phyloP scores from a whole-genome alignment of 2,113 vertebrate genomes.

The Actinemys pallida region DNA sequence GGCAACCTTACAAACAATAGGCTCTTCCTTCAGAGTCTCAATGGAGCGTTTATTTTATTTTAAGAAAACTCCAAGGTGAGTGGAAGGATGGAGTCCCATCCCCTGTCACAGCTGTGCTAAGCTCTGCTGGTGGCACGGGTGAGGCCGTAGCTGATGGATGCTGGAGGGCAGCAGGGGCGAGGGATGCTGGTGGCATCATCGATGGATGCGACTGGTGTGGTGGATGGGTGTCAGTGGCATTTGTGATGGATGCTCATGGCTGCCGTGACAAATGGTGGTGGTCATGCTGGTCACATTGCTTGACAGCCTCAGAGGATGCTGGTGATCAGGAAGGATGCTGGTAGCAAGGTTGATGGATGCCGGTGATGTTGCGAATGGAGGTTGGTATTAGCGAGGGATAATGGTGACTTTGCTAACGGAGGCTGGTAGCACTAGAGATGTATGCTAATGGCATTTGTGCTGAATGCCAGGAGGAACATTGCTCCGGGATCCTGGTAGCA shows the following conservation, averaged over 20 bases:
- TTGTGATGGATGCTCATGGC: neutral
- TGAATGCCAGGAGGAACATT: too few relatives aligned
- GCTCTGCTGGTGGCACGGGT: neutral
- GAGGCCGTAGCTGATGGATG: neutral
- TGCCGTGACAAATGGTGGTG: neutral
- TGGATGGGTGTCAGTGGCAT: neutral
- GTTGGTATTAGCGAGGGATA: neutral
- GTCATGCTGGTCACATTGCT: neutral
- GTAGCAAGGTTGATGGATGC: neutral
- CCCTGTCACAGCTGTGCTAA: neutral
- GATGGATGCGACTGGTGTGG: neutral
- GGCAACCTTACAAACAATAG: constrained; percentile 31
- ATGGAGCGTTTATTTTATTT: constrained; percentile 41
- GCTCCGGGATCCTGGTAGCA: too few relatives aligned
- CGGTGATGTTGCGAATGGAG: neutral
- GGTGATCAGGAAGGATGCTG: neutral
- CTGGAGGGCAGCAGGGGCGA: neutral
- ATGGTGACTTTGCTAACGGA: neutral
- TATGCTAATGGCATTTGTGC: too few relatives aligned
- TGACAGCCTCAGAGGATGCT: neutral
- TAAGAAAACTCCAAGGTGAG: constrained; percentile 51
- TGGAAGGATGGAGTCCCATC: neutral
- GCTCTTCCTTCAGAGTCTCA: constrained; percentile 25
- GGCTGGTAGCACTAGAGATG: neutral
- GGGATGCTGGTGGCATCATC: neutral